Evolutionary conservation across 2,797 vertebrate genomes (phyloP).

Genomic region (Poeciliopsis paucimaculata): DNA sequence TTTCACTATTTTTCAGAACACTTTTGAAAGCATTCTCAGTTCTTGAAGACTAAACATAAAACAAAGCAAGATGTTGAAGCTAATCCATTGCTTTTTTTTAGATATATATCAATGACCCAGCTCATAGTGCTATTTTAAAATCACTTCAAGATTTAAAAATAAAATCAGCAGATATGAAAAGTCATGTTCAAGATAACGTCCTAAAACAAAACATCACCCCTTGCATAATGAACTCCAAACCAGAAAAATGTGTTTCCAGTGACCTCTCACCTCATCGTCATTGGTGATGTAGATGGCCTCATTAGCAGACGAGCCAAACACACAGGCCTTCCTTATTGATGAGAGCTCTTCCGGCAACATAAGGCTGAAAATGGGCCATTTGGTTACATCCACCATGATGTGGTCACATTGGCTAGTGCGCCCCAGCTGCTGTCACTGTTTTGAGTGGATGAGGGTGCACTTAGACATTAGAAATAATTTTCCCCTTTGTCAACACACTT

Average conservation of each 20-base stretch:
- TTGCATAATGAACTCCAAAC: background rate
- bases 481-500: background rate
- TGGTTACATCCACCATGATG: conserved; percentile 93
- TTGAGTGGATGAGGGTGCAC: background rate
- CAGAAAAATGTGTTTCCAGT: background rate
- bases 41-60: background rate
- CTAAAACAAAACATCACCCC: background rate
- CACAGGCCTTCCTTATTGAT: conserved; percentile 88
- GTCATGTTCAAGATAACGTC: background rate
- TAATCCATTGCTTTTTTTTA: background rate
- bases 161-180: background rate
- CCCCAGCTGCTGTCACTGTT: background rate
- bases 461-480: background rate
- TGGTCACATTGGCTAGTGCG: background rate
- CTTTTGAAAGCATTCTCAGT: background rate
- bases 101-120: background rate
- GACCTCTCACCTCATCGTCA: conserved; percentile 87
- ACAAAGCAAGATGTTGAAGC: background rate
- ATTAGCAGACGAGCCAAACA: conserved; percentile 92
- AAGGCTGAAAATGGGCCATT: conserved; percentile 96
- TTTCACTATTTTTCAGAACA: too few relatives aligned
- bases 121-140: background rate
- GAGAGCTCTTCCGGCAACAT: conserved; percentile 87
- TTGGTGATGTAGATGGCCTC: conserved; percentile 92
- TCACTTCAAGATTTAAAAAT: background rate